These are phyloP conservation scores for Ornithoptera priamus DNA, from an alignment of 2,888 invertebrate species.

Conservation along the genomic window DNA sequence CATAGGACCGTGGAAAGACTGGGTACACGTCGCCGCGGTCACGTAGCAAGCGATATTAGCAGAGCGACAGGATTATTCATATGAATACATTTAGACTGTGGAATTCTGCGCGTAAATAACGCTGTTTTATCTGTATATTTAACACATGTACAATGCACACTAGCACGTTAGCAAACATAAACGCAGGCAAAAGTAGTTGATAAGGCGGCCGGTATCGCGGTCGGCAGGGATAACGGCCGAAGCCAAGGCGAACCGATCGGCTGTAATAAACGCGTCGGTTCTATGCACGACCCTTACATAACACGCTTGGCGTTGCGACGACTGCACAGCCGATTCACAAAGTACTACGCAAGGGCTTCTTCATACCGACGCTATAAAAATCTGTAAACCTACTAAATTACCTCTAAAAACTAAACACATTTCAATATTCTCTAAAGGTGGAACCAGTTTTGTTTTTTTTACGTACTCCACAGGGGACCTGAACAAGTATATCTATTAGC, in stretches of 20 bases:
- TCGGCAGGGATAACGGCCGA: slow-evolving; percentile 66
- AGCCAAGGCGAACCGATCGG: slow-evolving; percentile 63
- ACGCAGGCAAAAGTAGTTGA: slow-evolving; percentile 38
- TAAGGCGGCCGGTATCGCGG: slow-evolving; percentile 57
- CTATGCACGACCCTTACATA: slow-evolving; percentile 53
- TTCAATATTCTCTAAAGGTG: too few relatives aligned
- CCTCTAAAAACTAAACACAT: too few relatives aligned
- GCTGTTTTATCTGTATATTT: slow-evolving; percentile 28
- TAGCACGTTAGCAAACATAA: slow-evolving; percentile 48
- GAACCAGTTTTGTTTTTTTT: too few relatives aligned
- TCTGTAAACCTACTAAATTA: too few relatives aligned
- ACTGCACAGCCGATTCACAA: slow-evolving; percentile 37
- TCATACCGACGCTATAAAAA: neutral
- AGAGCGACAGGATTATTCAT: slow-evolving; percentile 20
- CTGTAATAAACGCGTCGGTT: slow-evolving; percentile 19
- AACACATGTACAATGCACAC: slow-evolving; percentile 34
- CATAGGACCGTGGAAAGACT: neutral
- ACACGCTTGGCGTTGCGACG: slow-evolving; percentile 49
- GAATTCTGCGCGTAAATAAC: slow-evolving; percentile 17
- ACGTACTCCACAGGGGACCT: too few relatives aligned
- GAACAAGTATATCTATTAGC: too few relatives aligned
- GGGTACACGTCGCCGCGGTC: slow-evolving; percentile 14
- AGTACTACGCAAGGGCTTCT: slow-evolving; percentile 5
- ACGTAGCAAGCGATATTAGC: slow-evolving; percentile 21
- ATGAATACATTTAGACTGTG: slow-evolving; percentile 25